These are phyloP conservation scores for Drosophila mojavensis DNA, from an alignment of 1,140 invertebrate species.

Conservation along the genomic window DNA sequence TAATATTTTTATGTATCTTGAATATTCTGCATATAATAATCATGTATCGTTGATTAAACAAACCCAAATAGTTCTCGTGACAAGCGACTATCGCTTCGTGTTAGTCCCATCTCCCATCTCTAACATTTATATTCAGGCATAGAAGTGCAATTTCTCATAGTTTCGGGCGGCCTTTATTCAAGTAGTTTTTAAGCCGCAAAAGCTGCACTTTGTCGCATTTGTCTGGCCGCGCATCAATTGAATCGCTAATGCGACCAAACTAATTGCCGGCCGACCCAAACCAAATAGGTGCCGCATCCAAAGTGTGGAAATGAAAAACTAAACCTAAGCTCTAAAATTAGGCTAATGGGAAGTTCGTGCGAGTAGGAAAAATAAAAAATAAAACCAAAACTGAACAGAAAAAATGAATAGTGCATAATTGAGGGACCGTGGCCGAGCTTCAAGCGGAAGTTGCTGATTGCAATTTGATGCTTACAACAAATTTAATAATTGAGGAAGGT, in stretches of 20 bases:
- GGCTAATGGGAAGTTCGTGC: slow-evolving; percentile 44
- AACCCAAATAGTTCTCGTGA: no score
- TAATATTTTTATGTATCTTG: no score
- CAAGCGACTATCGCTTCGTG: no score
- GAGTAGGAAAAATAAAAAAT: neutral
- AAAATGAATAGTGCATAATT: slow-evolving; percentile 31
- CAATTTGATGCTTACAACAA: slow-evolving; percentile 40
- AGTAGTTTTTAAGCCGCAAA: slow-evolving; percentile 54
- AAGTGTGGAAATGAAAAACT: slow-evolving; percentile 38
- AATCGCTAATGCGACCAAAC: slow-evolving; percentile 40
- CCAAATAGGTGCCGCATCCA: slow-evolving; percentile 16
- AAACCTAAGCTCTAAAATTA: slow-evolving; percentile 28
- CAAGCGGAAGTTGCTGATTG: slow-evolving; percentile 39
- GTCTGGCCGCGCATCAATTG: slow-evolving; percentile 54
- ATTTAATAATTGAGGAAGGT: slow-evolving; percentile 42
- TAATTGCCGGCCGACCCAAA: slow-evolving; percentile 44
- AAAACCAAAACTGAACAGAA: neutral
- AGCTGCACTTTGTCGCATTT: slow-evolving; percentile 42
- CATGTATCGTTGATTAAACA: no score
- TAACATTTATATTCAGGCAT: neutral
- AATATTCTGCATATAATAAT: no score
- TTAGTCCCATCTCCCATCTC: neutral
- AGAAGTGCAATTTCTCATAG: neutral
- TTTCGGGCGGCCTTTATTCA: slow-evolving; percentile 45
- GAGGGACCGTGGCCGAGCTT: slow-evolving; percentile 1